Conservation (phyloP, 2,113 vertebrate species). For the Scatophagus argus region DNA sequence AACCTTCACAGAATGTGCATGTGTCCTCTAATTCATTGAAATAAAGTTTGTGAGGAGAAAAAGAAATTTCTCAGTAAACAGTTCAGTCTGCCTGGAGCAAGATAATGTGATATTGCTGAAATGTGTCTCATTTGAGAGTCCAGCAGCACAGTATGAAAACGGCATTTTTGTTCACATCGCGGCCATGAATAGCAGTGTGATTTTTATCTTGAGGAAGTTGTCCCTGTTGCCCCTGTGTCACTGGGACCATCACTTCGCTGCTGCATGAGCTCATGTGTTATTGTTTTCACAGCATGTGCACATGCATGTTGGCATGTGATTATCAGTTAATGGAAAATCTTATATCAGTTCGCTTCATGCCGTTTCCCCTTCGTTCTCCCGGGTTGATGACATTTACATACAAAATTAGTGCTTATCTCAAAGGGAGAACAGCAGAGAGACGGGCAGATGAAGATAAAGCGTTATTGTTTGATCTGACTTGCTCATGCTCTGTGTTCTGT, state of each 20-base stretch:
- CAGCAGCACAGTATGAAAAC: neutral
- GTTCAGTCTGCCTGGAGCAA: slow-evolving; percentile 5
- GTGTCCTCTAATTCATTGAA: slow-evolving; percentile 13
- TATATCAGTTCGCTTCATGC: slow-evolving; percentile 30
- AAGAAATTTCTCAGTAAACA: slow-evolving; percentile 22
- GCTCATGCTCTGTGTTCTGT: slow-evolving; percentile 1
- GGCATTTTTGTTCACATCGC: neutral
- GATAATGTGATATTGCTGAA: slow-evolving; percentile 17
- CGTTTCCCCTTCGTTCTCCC: slow-evolving; percentile 25
- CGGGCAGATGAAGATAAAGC: slow-evolving; percentile 1
- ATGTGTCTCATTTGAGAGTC: neutral
- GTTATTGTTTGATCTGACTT: neutral
- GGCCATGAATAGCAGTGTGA: neutral
- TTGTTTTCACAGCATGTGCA: slow-evolving; percentile 58
- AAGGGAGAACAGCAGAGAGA: neutral
- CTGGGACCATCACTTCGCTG: slow-evolving; percentile 45
- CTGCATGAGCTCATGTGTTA: slow-evolving; percentile 74
- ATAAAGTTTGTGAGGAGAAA: slow-evolving; percentile 17
- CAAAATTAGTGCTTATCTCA: slow-evolving; percentile 34
- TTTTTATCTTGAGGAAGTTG: slow-evolving; percentile 60
- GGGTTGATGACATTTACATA: slow-evolving; percentile 48
- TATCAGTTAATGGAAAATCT: slow-evolving; percentile 61
- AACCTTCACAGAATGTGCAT: neutral
- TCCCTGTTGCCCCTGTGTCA: slow-evolving; percentile 20
- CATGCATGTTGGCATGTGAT: neutral